Conservation (phyloP, 2,113 vertebrate genomes). For the Thryonomys swinderianus region DNA sequence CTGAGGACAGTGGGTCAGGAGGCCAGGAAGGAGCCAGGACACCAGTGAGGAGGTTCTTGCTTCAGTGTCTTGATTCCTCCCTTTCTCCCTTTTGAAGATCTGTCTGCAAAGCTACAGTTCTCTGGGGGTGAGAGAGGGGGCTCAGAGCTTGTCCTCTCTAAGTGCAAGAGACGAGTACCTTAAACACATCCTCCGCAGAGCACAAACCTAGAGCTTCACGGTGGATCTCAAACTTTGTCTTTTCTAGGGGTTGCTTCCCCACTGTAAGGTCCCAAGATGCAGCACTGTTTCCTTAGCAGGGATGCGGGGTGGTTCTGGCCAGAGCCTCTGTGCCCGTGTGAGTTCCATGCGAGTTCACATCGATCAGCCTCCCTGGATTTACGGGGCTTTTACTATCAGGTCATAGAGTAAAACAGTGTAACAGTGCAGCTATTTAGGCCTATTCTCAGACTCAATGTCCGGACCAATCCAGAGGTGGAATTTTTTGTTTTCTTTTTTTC, state of each 20-base stretch:
- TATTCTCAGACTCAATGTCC: not conserved
- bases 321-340: not conserved
- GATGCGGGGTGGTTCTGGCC: not conserved
- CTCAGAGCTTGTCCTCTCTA: not conserved
- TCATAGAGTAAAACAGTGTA: constrained; percentile 29
- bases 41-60: not conserved
- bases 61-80: not conserved
- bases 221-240: not conserved
- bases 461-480: not conserved
- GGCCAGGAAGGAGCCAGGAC: not conserved
- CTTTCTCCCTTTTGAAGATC: not conserved
- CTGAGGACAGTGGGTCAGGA: not conserved
- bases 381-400: not conserved
- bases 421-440: not conserved
- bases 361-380: constrained; percentile 27
- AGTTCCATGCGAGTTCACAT: not conserved
- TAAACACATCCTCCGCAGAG: not conserved
- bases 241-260: not conserved
- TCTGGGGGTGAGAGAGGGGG: not conserved
- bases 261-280: not conserved
- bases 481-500: not conserved
- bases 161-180: not conserved
- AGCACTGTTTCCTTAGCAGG: not conserved
- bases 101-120: not conserved
- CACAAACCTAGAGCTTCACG: constrained; percentile 24